A percentile compares a stretch with the other conserved stretches of the same genome.
These are phyloP conservation scores for Tenthredo livida DNA, from an alignment of 2,888 invertebrate genomes.

Conservation along the genomic window DNA sequence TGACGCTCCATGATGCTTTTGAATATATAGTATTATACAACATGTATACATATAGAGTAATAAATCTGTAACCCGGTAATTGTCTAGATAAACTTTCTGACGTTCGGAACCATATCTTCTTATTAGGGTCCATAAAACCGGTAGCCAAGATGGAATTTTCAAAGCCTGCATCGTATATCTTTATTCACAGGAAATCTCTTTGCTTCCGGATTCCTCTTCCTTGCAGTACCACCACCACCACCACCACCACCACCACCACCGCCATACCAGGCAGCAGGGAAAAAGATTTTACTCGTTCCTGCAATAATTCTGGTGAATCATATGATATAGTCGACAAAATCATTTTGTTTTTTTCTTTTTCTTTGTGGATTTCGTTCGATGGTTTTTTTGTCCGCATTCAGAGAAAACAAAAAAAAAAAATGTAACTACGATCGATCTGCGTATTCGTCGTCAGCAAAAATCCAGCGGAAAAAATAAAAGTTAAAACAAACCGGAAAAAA, in stretches of 20 bases:
- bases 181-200: conserved; percentile 48
- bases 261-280: neutral
- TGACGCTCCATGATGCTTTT: neutral
- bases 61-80: conserved; percentile 36
- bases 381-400: too few relatives aligned
- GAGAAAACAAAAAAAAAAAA: too few relatives aligned
- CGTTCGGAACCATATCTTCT: conserved; percentile 45
- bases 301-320: too few relatives aligned
- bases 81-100: conserved; percentile 50
- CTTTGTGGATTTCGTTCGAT: too few relatives aligned
- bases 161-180: conserved; percentile 44
- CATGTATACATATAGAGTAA: neutral
- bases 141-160: conserved; percentile 44
- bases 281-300: conserved; percentile 20
- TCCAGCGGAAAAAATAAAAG: too few relatives aligned
- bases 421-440: too few relatives aligned
- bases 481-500: too few relatives aligned
- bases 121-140: conserved; percentile 44
- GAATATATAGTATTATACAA: neutral
- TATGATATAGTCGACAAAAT: too few relatives aligned
- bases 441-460: neutral
- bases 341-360: too few relatives aligned
- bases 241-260: too few relatives aligned
- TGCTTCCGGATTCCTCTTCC: conserved; percentile 43
- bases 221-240: neutral